Percentiles rank a stretch among this genome's conserved stretches.
Conservation (phyloP, 2,113 vertebrate genomes). For the Ploceus nigricollis region DNA sequence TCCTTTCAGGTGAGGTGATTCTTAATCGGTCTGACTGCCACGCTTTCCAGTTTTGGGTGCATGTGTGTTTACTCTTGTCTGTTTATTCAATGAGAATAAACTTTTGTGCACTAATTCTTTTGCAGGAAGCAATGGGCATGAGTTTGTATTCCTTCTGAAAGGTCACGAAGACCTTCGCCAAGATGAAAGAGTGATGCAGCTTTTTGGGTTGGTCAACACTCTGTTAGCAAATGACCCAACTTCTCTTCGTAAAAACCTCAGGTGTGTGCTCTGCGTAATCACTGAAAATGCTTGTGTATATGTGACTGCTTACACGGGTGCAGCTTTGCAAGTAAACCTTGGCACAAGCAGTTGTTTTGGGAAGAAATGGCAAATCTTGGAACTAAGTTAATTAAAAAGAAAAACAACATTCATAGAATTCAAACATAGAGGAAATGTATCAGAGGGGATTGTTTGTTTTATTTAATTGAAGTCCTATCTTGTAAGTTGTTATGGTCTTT, state of each 20-base stretch:
- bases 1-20: not conserved
- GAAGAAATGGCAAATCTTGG: not conserved
- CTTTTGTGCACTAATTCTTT: not conserved
- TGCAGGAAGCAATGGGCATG: constrained; percentile 95
- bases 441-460: not conserved
- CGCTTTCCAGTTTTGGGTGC: not conserved
- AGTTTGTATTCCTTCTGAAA: constrained; percentile 98
- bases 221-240: constrained; percentile 95
- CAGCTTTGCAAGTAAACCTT: not conserved
- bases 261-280: constrained; percentile 58
- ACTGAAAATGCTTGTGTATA: not conserved
- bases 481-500: not conserved
- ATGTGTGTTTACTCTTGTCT: not conserved
- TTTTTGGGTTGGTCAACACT: constrained; percentile 96
- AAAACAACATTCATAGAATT: not conserved
- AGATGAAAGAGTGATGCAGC: constrained; percentile 97
- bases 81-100: not conserved
- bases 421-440: not conserved
- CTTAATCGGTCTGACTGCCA: not conserved
- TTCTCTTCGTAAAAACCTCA: constrained; percentile 97
- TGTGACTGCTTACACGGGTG: not conserved
- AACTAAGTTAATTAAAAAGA: not conserved
- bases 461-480: not conserved
- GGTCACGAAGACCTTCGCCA: constrained; percentile 96
- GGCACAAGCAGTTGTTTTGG: not conserved